These are phyloP conservation scores for Hoplostethus mediterraneus DNA, from an alignment of 2,797 vertebrate species.

Conservation along the genomic window DNA sequence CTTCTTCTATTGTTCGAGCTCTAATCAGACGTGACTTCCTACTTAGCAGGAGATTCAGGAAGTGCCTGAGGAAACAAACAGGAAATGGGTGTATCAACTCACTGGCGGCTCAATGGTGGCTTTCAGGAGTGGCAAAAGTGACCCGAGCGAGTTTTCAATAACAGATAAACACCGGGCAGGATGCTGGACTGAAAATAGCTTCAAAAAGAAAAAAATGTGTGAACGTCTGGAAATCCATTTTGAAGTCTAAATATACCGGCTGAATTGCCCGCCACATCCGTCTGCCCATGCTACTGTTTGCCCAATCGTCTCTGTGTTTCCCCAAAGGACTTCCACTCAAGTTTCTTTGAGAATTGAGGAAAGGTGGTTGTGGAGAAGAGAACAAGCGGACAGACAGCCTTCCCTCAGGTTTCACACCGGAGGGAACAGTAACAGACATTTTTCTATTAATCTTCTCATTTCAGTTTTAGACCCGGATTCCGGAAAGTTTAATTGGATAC, in stretches of 20 bases:
- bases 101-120: conserved; percentile 61
- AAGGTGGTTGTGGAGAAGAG: background rate
- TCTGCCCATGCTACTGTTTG: conserved; percentile 40
- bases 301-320: conserved; percentile 55
- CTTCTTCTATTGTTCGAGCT: conserved; percentile 64
- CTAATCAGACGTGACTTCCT: conserved; percentile 80
- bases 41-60: conserved; percentile 74
- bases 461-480: conserved; percentile 35
- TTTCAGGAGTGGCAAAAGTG: conserved; percentile 68
- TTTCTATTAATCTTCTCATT: conserved; percentile 54
- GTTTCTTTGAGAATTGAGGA: conserved; percentile 38
- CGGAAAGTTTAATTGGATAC: conserved; percentile 61
- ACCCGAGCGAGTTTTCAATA: conserved; percentile 67
- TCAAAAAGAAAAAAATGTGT: conserved; percentile 50
- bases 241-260: conserved; percentile 75
- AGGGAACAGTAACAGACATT: conserved; percentile 30
- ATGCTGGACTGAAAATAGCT: conserved; percentile 77
- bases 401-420: conserved; percentile 40
- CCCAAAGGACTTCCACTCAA: conserved; percentile 49
- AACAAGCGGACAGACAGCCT: background rate
- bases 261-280: conserved; percentile 52
- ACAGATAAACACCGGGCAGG: conserved; percentile 76
- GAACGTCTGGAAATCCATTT: conserved; percentile 68
- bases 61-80: conserved; percentile 79
- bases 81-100: conserved; percentile 79